Evolutionary conservation across 2,113 vertebrate species (phyloP), one percentile per base, ranked within the genome.

Genomic region (Ceyx cyanopectus): DNA sequence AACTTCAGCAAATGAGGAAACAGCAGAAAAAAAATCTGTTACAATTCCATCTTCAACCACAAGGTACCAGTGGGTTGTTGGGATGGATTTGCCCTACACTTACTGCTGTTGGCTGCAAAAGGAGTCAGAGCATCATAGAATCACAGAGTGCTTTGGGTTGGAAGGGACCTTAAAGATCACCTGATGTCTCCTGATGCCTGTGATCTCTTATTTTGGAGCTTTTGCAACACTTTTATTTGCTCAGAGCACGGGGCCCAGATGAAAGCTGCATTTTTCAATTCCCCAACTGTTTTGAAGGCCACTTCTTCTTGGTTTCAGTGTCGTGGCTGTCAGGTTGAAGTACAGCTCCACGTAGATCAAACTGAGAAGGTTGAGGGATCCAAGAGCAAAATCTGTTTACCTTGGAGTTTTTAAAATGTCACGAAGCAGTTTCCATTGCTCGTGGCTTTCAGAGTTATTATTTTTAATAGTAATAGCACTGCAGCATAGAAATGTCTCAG

Each of bases 381-480:
- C 58, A 50, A 87, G 50, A 12, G 10, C 51, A 91, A 73, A 85
- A 74, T 50, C 58, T 89, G 53, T 89, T 95, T 91, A 51, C 58
- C 48, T 76, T 91, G 85, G 91, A 93, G 43, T 62, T 76, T 67
- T 88, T 45, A 6, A 89, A 91, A 91, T 83, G 89, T 83, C 89
- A 91, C 30, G 32, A 63, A 67, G 77, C 46, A 16, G 6, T 93
- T 93, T 76, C 89, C 58, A 80, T 17, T 66, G 20, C 58, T 72
- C 24, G 63, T 68, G 91, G 81, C 48, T 93, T 80, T 72, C 68
- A 48, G 34, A 63, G 65, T 62, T 66, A 29, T 67, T 84, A 58
- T 58, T 92, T 87, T 81, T 53, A 58, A 81, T 43, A 77, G 48
- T 11, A 87, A 46, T 12, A 90, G 6, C 32, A 53, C 29, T 26